phyloP scores from a whole-genome alignment of 2,113 vertebrate species.

The Furnarius figulus region DNA sequence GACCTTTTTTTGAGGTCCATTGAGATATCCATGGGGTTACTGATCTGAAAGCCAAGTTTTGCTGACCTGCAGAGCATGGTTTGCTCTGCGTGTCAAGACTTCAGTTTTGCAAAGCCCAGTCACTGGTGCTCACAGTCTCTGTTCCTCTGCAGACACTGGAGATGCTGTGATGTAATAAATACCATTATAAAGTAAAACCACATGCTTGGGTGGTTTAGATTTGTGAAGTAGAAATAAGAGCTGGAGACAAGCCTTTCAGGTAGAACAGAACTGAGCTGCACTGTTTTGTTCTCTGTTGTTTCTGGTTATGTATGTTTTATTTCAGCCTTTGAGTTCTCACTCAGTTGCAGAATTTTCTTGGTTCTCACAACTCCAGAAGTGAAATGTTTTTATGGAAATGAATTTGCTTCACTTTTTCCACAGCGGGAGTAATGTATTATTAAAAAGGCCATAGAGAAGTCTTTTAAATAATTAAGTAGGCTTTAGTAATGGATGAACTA shows the following conservation, averaged over 20 bases:
- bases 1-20: not conserved
- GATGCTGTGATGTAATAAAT: not conserved
- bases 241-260: not conserved
- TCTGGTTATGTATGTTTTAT: not conserved
- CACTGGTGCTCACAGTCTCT: not conserved
- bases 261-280: not conserved
- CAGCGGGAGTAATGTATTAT: constrained; percentile 74
- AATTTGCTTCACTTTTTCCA: constrained; percentile 59
- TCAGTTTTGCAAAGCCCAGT: not conserved
- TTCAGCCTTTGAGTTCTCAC: not conserved
- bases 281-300: not conserved
- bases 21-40: not conserved
- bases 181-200: not conserved
- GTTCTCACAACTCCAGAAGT: not conserved
- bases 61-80: not conserved
- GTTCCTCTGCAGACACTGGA: not conserved
- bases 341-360: not conserved
- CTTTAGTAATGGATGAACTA: constrained; percentile 67
- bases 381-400: not conserved
- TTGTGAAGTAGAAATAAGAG: not conserved
- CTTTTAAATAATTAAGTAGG: constrained; percentile 83
- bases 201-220: accelerated
- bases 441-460: constrained; percentile 68
- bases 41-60: not conserved
- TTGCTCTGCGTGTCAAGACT: not conserved